Percentiles rank a stretch among this genome's conserved stretches.
Conservation (phyloP, 2,888 invertebrate species). For the Argynnis bischoffii region DNA sequence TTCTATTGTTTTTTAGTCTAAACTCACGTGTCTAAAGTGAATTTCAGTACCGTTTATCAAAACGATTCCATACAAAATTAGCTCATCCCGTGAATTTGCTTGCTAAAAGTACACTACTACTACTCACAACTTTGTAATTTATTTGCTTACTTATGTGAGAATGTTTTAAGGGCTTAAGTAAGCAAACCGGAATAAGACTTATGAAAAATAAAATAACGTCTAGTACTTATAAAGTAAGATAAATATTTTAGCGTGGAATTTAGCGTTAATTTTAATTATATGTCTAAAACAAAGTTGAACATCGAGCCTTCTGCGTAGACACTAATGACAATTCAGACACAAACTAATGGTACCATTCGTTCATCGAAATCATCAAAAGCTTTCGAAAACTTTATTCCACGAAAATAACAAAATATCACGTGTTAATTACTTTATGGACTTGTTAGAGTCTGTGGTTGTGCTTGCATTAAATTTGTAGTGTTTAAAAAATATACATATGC, state of each 20-base stretch:
- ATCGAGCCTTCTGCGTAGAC: neutral
- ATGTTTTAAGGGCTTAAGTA: no score
- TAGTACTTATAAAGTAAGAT: no score
- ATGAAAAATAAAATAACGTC: no score
- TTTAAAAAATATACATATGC: no score
- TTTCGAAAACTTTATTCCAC: conserved; percentile 9
- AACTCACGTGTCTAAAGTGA: neutral
- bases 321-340: neutral
- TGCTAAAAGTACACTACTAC: no score
- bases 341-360: conserved; percentile 2
- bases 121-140: no score
- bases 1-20: conserved; percentile 22
- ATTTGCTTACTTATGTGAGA: neutral
- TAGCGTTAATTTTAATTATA: no score
- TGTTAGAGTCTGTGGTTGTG: no score
- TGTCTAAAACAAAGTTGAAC: no score
- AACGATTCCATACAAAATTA: neutral
- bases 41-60: neutral
- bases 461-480: no score
- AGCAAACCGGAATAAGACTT: no score
- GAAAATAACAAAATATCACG: neutral
- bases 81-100: neutral
- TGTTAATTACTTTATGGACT: neutral
- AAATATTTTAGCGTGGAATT: no score
- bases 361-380: conserved; percentile 7